These are phyloP conservation scores for Corythaeola cristata DNA, from an alignment of 2,113 vertebrate genomes.

Conservation along the genomic window DNA sequence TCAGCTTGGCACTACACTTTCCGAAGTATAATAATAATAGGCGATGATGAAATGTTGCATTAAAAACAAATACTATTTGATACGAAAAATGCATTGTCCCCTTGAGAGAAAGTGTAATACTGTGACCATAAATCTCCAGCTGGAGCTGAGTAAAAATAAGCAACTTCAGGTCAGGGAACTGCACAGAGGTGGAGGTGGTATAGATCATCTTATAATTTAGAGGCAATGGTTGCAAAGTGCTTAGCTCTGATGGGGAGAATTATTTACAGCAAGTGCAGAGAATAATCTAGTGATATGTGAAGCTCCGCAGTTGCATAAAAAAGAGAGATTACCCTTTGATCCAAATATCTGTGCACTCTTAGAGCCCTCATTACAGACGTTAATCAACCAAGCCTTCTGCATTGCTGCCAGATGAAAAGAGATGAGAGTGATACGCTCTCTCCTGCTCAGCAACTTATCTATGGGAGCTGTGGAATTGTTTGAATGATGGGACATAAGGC, in stretches of 20 bases:
- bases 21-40: not conserved
- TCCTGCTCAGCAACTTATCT: not conserved
- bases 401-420: not conserved
- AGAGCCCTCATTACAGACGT: constrained; percentile 2
- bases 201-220: constrained; percentile 48
- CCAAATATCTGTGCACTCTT: constrained; percentile 26
- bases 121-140: not conserved
- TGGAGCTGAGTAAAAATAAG: not conserved
- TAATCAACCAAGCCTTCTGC: constrained; percentile 15
- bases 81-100: constrained; percentile 13
- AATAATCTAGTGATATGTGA: constrained; percentile 38
- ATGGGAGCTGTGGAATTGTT: not conserved
- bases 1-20: not conserved
- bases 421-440: not conserved
- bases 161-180: constrained; percentile 1
- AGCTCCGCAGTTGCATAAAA: constrained; percentile 40
- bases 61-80: constrained; percentile 13
- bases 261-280: constrained; percentile 43
- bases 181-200: not conserved
- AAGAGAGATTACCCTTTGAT: constrained; percentile 56
- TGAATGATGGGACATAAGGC: not conserved
- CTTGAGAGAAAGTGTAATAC: constrained; percentile 20
- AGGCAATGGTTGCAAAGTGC: constrained; percentile 17
- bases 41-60: constrained; percentile 19
- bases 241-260: constrained; percentile 9